Evolutionary conservation across 2,888 invertebrate species (phyloP).

Genomic region (Amphipyra tragopoginis): DNA sequence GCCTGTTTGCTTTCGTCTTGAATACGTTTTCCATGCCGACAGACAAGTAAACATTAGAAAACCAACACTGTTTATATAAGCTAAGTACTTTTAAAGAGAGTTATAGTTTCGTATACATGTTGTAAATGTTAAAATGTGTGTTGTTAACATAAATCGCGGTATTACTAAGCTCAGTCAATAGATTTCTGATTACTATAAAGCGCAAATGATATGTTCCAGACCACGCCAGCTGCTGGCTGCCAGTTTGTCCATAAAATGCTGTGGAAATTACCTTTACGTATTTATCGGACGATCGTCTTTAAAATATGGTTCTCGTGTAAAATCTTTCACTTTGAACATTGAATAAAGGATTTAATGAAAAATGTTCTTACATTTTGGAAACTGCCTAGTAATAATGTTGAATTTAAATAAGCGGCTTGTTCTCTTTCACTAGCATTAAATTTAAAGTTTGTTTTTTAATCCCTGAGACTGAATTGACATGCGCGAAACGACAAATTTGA

Average conservation of each 20-base stretch:
- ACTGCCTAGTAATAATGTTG: neutral
- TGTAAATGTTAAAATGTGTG: conserved; percentile 39
- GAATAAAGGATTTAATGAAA: conserved; percentile 18
- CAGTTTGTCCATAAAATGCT: conserved; percentile 27
- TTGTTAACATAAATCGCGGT: conserved; percentile 43
- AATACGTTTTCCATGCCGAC: conserved; percentile 62
- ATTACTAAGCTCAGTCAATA: conserved; percentile 31
- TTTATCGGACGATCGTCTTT: conserved; percentile 21
- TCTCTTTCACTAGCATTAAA: too few relatives aligned
- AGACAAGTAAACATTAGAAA: conserved; percentile 65
- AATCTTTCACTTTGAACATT: conserved; percentile 41
- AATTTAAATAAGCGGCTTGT: too few relatives aligned
- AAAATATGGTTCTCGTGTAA: conserved; percentile 32
- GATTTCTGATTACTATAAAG: conserved; percentile 49
- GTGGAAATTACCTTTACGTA: conserved; percentile 28
- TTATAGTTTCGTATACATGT: conserved; percentile 42
- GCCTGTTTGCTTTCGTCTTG: conserved; percentile 61
- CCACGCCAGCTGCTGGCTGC: conserved; percentile 1
- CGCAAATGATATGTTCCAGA: conserved; percentile 50
- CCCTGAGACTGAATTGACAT: too few relatives aligned
- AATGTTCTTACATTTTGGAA: neutral
- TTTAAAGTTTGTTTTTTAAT: too few relatives aligned
- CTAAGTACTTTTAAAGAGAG: conserved; percentile 53
- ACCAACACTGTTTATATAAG: conserved; percentile 53
- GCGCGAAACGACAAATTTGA: too few relatives aligned